Base-by-base conservation (phyloP, 2,888 invertebrate species). In the Scaptomyza tumidula region DNA sequence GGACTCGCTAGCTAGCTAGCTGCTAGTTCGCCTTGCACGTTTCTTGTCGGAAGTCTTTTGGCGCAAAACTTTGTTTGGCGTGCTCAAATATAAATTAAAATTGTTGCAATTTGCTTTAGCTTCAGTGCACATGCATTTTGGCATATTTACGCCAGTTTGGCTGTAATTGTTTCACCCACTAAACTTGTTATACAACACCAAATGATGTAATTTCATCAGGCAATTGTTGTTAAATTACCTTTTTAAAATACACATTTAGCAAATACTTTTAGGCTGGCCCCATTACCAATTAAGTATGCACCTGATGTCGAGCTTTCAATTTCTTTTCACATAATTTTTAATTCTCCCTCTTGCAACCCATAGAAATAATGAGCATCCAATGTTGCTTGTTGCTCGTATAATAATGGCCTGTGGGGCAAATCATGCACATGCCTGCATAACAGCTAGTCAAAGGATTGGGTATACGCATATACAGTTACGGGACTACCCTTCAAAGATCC, bases 81-180 rank as follows among this genome's bases (percentile, higher is more conserved):
- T 35, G 16, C 11, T 13, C 39, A 60, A 82, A 80, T 76, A 80
- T 75, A 77, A 81, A 84, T 83, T 80, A 73, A 81, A 84, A 84
- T 83, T 84, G 67, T 79, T 81, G 39, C 71, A 65, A 75, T 69
- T 72, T 72, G 49, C 63, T 71, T 66, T 27, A 43, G 57, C 63
- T 49, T 53, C 58, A 60, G 10, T 43, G 55, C 50, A 60, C 57
- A 76, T 49, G 41, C 19, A 62, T 60, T 72, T 58, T 33, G 16
- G 29, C 50, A 44, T 67, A 48, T 39, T 71, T 58, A 57, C 44
- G 53, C 14, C 9, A 59, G 16, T 55, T 66, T 41, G 11, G n/a
- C 35, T 45, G 16, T 43, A 60, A 66, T 60, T 66, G 49, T 50
- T 56, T 14, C 16, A 16, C 41, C 19, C 49, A 9, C 4, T 6